Conservation (phyloP, 2,113 vertebrate genomes). For the Phyllostomus discolor region DNA sequence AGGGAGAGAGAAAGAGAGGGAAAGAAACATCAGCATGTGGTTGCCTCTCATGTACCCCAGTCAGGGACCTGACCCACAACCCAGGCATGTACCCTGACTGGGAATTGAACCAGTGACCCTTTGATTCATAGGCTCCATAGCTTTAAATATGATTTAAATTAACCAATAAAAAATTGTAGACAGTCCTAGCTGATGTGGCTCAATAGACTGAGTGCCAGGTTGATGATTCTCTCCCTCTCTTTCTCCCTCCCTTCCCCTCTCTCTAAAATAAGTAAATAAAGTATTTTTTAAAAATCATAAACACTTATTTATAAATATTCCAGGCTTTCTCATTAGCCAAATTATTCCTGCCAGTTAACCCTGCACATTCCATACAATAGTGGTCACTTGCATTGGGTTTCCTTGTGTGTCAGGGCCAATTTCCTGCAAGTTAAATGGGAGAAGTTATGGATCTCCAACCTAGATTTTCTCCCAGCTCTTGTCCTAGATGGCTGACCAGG, state of each 20-base stretch:
- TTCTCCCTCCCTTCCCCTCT: too few relatives aligned
- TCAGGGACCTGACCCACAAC: too few relatives aligned
- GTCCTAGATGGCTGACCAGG: background rate
- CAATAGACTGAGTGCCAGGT: too few relatives aligned
- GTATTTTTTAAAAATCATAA: background rate
- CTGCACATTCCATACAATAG: accelerated
- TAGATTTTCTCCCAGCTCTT: background rate
- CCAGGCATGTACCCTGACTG: too few relatives aligned
- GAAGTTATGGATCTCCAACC: background rate
- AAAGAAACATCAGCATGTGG: too few relatives aligned
- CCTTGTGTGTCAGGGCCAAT: background rate
- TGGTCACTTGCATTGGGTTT: background rate
- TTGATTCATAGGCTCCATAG: background rate
- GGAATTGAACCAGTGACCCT: too few relatives aligned
- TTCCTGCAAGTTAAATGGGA: background rate
- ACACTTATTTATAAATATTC: background rate
- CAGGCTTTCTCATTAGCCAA: background rate
- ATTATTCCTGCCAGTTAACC: background rate
- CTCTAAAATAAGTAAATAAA: too few relatives aligned
- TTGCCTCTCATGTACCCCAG: too few relatives aligned
- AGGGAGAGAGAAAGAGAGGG: too few relatives aligned
- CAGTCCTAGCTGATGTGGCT: background rate
- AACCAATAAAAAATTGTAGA: background rate
- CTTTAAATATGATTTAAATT: background rate
- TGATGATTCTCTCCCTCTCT: too few relatives aligned